Conservation (phyloP, 2,888 invertebrate genomes). For the Drosophila heteroneura region DNA sequence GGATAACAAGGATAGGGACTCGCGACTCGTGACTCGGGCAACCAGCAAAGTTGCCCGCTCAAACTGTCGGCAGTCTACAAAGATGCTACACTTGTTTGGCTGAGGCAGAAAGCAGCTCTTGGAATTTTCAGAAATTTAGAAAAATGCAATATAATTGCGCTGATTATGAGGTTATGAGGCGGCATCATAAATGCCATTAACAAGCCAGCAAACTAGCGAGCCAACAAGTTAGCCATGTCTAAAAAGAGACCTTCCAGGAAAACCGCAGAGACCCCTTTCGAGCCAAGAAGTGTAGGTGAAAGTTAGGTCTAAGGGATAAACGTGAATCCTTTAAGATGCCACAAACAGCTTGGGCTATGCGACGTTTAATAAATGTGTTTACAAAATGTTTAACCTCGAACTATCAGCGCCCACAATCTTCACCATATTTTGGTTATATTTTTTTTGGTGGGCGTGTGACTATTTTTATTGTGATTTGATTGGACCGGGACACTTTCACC, state of each 20-base stretch:
- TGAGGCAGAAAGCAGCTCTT: slow-evolving; percentile 44
- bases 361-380: slow-evolving; percentile 51
- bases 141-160: slow-evolving; percentile 82
- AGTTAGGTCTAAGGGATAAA: slow-evolving; percentile 13
- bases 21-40: slow-evolving; percentile 18
- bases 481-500: slow-evolving; percentile 50
- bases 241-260: slow-evolving; percentile 59
- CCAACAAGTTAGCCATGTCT: slow-evolving; percentile 15
- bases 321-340: slow-evolving; percentile 14
- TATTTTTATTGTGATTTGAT: slow-evolving; percentile 74
- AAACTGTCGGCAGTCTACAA: slow-evolving; percentile 66
- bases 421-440: neutral
- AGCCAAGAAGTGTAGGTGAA: neutral
- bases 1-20: slow-evolving; percentile 67
- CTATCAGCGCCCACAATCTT: slow-evolving; percentile 38
- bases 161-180: slow-evolving; percentile 73
- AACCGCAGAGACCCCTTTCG: slow-evolving; percentile 37
- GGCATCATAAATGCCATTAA: slow-evolving; percentile 74
- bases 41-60: neutral
- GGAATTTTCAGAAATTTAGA: slow-evolving; percentile 59
- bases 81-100: slow-evolving; percentile 64
- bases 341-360: slow-evolving; percentile 48
- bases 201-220: slow-evolving; percentile 42
- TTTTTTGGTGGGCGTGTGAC: slow-evolving; percentile 60
- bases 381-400: slow-evolving; percentile 45